Evolutionary conservation across 2,888 invertebrate genomes (phyloP).

Genomic region (Drosophila nr. fundita): DNA sequence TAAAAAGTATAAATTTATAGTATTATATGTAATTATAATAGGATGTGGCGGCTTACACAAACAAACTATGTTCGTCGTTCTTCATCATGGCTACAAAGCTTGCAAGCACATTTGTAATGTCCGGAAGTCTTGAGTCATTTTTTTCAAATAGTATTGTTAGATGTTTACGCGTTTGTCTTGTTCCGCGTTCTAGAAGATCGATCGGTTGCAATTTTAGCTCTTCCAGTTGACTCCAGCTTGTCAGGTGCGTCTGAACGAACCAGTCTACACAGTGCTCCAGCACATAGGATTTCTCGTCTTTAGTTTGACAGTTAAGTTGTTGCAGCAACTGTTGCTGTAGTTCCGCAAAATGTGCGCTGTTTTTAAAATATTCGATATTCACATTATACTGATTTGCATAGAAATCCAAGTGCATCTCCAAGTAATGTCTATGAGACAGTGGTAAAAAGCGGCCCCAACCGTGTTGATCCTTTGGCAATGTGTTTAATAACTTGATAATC

Average conservation of each 20-base stretch:
- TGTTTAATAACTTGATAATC: constrained; percentile 32
- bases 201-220: constrained; percentile 38
- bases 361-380: constrained; percentile 19
- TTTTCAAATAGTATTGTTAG: constrained; percentile 22
- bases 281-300: constrained; percentile 59
- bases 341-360: background rate
- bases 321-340: constrained; percentile 39
- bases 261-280: constrained; percentile 57
- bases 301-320: constrained; percentile 43
- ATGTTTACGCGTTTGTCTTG: constrained; percentile 40
- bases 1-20: background rate
- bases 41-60: background rate
- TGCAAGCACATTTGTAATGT: constrained; percentile 42
- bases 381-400: constrained; percentile 51
- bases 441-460: constrained; percentile 67
- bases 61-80: background rate
- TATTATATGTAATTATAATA: background rate
- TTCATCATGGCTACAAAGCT: constrained; percentile 26
- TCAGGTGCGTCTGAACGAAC: constrained; percentile 32
- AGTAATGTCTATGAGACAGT: constrained; percentile 28
- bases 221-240: constrained; percentile 48
- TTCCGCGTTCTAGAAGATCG: constrained; percentile 64
- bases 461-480: constrained; percentile 46
- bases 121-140: constrained; percentile 20
- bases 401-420: constrained; percentile 28